Evolutionary conservation across 2,888 invertebrate species (phyloP).

Genomic region (Poecilus cupreus): DNA sequence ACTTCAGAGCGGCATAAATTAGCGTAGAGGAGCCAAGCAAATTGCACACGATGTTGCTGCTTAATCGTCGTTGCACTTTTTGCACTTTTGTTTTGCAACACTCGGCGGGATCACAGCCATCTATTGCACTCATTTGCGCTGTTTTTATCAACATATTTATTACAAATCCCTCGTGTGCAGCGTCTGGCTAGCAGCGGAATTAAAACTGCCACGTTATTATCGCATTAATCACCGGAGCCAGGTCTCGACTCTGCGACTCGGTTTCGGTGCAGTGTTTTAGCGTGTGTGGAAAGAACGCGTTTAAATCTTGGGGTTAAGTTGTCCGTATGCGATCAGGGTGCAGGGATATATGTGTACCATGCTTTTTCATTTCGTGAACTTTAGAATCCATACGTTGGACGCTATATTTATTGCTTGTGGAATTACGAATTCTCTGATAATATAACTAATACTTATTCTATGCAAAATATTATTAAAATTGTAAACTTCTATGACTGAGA

Average conservation of each 20-base stretch:
- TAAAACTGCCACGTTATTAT: conserved; percentile 50
- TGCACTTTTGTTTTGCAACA: not conserved
- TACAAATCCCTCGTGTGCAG: conserved; percentile 39
- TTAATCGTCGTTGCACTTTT: conserved; percentile 21
- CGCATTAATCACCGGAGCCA: conserved; percentile 25
- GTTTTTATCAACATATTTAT: conserved; percentile 55
- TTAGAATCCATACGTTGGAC: not conserved
- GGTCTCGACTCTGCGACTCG: not conserved
- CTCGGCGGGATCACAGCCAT: not conserved
- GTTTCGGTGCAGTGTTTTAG: conserved; percentile 4
- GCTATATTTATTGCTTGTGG: too few relatives aligned
- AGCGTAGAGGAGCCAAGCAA: conserved; percentile 8
- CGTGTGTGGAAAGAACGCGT: conserved; percentile 31
- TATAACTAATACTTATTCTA: too few relatives aligned
- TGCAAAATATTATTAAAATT: too few relatives aligned
- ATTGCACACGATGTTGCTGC: conserved; percentile 20
- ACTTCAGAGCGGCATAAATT: conserved; percentile 44
- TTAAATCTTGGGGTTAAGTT: conserved; percentile 46
- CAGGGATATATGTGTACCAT: conserved; percentile 19
- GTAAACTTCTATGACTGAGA: too few relatives aligned
- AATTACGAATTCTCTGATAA: too few relatives aligned
- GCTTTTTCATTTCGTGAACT: conserved; percentile 2
- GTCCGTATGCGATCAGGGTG: not conserved
- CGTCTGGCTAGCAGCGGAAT: conserved; percentile 6
- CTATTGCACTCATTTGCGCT: conserved; percentile 48